Evolutionary conservation across 1,140 invertebrate genomes (phyloP).

Genomic region (Anthonomus grandis): DNA sequence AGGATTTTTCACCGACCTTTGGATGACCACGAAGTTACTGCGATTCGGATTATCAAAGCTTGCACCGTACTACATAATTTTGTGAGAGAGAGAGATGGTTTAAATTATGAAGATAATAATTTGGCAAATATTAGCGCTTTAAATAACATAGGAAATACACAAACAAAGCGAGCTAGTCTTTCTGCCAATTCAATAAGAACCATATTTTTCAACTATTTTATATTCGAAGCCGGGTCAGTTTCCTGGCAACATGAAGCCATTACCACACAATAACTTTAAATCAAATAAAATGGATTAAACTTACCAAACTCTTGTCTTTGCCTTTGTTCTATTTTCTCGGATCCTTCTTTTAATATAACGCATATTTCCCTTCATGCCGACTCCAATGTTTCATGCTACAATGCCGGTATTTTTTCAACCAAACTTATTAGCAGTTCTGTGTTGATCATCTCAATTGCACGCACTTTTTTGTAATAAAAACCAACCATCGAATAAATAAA

Average conservation of each 20-base stretch:
- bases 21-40: constrained; percentile 6
- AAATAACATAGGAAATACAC: too few species aligned
- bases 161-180: not conserved
- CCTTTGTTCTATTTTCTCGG: constrained; percentile 2
- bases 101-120: not conserved
- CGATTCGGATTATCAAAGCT: constrained; percentile 16
- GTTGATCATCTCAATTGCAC: constrained; percentile 13
- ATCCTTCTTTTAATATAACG: too few species aligned
- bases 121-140: not conserved
- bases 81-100: not conserved
- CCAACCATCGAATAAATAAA: too few species aligned
- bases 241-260: not conserved
- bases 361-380: constrained; percentile 12
- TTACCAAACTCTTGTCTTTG: constrained; percentile 7
- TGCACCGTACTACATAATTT: too few species aligned
- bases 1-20: constrained; percentile 14
- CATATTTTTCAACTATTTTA: too few species aligned
- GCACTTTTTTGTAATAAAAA: not conserved
- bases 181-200: not conserved
- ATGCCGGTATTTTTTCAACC: constrained; percentile 25
- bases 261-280: too few species aligned
- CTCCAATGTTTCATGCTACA: constrained; percentile 26
- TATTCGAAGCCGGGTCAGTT: not conserved
- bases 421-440: constrained; percentile 28
- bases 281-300: constrained; percentile 1